Evolutionary conservation across 1,140 invertebrate genomes (phyloP).

Genomic region (Delia radicum): DNA sequence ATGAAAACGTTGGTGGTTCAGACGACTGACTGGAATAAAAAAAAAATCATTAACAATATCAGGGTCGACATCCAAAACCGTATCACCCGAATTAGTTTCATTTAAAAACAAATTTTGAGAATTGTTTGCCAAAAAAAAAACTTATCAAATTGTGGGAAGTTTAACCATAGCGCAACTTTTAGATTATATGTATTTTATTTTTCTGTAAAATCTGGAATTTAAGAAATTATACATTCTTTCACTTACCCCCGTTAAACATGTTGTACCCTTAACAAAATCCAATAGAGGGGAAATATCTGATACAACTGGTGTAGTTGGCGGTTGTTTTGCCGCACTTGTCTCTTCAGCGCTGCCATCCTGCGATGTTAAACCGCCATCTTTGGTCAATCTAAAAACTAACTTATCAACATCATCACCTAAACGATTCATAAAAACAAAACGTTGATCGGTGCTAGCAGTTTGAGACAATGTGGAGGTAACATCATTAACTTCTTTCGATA

Average conservation of each 20-base stretch:
- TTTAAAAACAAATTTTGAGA: no score
- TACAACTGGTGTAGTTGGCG: neutral
- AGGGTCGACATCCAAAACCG: no score
- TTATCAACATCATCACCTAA: constrained; percentile 41
- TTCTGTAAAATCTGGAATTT: neutral
- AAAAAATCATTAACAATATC: no score
- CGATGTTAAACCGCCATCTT: neutral
- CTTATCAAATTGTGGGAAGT: constrained; percentile 36
- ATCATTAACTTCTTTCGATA: constrained; percentile 37
- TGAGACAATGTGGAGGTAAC: constrained; percentile 31
- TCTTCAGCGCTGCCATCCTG: neutral
- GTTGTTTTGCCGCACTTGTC: neutral
- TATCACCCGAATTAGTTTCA: no score
- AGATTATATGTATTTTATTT: neutral
- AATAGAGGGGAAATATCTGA: constrained; percentile 41
- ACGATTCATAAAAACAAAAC: constrained; percentile 24
- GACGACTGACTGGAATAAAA: no score
- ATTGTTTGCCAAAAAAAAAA: neutral
- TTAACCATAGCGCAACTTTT: no score
- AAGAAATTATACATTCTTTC: neutral
- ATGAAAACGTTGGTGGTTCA: no score
- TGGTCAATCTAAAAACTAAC: constrained; percentile 31
- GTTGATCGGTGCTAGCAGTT: neutral
- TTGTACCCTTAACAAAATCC: constrained; percentile 79
- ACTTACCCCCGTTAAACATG: constrained; percentile 62